phyloP scores from a whole-genome alignment of 2,113 vertebrate species.

The Porphyrio hochstetteri region DNA sequence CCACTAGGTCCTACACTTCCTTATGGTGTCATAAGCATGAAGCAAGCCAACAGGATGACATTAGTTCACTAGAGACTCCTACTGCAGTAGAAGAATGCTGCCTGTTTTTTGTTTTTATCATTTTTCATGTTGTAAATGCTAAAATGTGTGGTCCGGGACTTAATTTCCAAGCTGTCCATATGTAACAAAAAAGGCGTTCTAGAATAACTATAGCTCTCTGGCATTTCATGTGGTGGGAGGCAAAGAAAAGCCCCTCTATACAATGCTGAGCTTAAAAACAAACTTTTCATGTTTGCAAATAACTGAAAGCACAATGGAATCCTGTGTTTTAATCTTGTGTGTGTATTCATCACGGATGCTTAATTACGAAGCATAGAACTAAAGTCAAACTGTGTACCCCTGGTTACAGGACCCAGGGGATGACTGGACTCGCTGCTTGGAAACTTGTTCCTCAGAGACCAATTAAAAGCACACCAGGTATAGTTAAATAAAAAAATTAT shows the following conservation, averaged over 20 bases:
- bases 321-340: neutral
- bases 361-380: slow-evolving; percentile 54
- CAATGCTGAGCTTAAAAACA: slow-evolving; percentile 57
- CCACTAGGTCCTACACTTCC: neutral
- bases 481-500: slow-evolving; percentile 55
- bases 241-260: slow-evolving; percentile 41
- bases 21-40: neutral
- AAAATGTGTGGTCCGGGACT: neutral
- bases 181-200: neutral
- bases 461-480: slow-evolving; percentile 28
- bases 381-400: slow-evolving; percentile 27
- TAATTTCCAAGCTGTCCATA: slow-evolving; percentile 6
- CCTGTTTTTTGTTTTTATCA: neutral
- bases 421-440: slow-evolving; percentile 45
- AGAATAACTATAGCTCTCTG: slow-evolving; percentile 33
- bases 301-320: slow-evolving; percentile 45
- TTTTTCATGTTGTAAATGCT: neutral
- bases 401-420: slow-evolving; percentile 36
- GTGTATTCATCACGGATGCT: slow-evolving; percentile 14
- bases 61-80: neutral
- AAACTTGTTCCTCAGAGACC: slow-evolving; percentile 3
- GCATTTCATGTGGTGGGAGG: slow-evolving; percentile 45
- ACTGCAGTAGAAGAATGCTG: neutral
- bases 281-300: slow-evolving; percentile 53
- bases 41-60: neutral